phyloP scores from a whole-genome alignment of 2,888 invertebrate species.

The Hydropsyche betteni region DNA sequence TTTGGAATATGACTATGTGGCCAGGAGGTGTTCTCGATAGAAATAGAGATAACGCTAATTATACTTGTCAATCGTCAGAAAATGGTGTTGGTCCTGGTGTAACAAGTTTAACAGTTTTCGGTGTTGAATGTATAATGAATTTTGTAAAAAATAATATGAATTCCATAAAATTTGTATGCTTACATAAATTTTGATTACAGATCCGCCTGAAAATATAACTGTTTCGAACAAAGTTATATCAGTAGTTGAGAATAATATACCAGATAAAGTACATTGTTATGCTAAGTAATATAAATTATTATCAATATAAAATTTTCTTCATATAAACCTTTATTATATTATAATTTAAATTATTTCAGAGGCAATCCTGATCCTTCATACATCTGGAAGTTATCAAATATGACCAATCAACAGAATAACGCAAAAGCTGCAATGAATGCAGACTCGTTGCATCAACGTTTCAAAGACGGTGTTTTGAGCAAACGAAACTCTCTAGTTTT shows the following conservation, averaged over 20 bases:
- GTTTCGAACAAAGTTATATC: slow-evolving; percentile 67
- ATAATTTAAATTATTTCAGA: slow-evolving; percentile 54
- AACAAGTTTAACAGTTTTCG: slow-evolving; percentile 83
- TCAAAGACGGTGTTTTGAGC: slow-evolving; percentile 60
- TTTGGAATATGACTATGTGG: slow-evolving; percentile 90
- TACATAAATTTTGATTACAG: slow-evolving; percentile 58
- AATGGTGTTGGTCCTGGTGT: slow-evolving; percentile 84
- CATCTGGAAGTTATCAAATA: slow-evolving; percentile 73
- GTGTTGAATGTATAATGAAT: slow-evolving; percentile 78
- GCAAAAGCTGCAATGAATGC: not conserved
- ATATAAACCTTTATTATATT: not conserved
- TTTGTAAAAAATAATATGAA: too few relatives aligned
- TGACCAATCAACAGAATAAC: slow-evolving; percentile 5
- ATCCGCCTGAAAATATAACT: slow-evolving; percentile 86
- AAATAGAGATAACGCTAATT: slow-evolving; percentile 79
- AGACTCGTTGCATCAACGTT: slow-evolving; percentile 30
- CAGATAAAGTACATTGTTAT: slow-evolving; percentile 61
- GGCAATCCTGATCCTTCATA: slow-evolving; percentile 78
- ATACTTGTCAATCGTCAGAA: slow-evolving; percentile 82
- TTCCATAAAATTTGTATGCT: slow-evolving; percentile 32
- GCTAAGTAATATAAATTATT: slow-evolving; percentile 58
- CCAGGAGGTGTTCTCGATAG: slow-evolving; percentile 80
- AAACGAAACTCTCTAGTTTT: slow-evolving; percentile 68
- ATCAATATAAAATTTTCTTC: not conserved
- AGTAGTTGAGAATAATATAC: slow-evolving; percentile 63